Percentiles rank a stretch among this genome's conserved stretches.
phyloP scores from a whole-genome alignment of 1,140 invertebrate genomes.

The Papilio xuthus region DNA sequence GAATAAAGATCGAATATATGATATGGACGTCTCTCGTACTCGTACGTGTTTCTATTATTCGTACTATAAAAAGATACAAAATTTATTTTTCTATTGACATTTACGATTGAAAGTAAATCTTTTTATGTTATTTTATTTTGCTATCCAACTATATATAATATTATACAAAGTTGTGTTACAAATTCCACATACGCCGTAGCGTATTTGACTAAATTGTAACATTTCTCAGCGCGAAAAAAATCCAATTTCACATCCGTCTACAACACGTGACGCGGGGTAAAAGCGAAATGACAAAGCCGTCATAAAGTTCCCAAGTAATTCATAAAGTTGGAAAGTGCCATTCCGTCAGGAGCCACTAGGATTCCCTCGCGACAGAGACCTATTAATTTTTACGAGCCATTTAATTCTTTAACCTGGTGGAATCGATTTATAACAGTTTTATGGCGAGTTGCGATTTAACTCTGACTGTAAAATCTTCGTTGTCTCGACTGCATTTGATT shows the following conservation, averaged over 20 bases:
- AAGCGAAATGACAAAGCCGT: conserved; percentile 70
- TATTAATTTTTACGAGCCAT: conserved; percentile 80
- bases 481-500: conserved; percentile 50
- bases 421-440: conserved; percentile 79
- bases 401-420: conserved; percentile 78
- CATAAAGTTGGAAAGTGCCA: conserved; percentile 71
- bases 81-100: conserved; percentile 38
- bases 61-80: conserved; percentile 33
- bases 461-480: conserved; percentile 67
- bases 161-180: conserved; percentile 5
- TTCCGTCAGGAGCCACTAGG: conserved; percentile 50
- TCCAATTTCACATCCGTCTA: conserved; percentile 77
- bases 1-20: conserved; percentile 59
- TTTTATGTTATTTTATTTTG: conserved; percentile 19
- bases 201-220: conserved; percentile 54
- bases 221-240: conserved; percentile 68
- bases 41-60: conserved; percentile 52
- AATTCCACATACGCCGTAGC: conserved; percentile 24
- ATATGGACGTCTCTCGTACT: conserved; percentile 63
- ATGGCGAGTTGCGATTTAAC: conserved; percentile 67
- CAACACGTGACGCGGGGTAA: conserved; percentile 72
- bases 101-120: conserved; percentile 8
- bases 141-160: not conserved
- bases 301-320: conserved; percentile 77
- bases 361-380: conserved; percentile 62